Evolutionary conservation across 1,140 invertebrate species (phyloP), one percentile per base, ranked within the genome.

Genomic region (Atta texana): DNA sequence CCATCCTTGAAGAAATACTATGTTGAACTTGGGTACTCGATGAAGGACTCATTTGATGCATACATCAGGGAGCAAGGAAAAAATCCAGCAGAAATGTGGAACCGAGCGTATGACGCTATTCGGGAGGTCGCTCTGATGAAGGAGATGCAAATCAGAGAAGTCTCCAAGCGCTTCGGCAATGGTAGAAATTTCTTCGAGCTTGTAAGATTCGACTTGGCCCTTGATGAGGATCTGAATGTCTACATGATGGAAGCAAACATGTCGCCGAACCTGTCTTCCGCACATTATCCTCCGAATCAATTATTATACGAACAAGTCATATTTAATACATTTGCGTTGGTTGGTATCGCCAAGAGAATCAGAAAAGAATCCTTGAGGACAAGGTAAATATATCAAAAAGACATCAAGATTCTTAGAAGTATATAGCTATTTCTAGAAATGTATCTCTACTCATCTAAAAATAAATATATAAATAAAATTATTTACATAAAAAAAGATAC

Each of bases 221-320:
- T 99, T 7, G 98, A 99, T 94, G 97, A 98, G 89, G 95, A 99
- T 69, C 92, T 99, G 0, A 98, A 98, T 68, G 97, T 99, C 3
- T 98, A 97, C 92, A 95, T 99, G 3, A 97, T 99, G 97, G 99
- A 99, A 95, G 99, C 98, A 0, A 99, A 99, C 93, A 99, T 99
- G 99, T 99, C 98, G 44, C 99, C 99, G 0, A 99, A 99, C 96
- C 96, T 99, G 31, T 99, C 98, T 0, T 99, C 98, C 0, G 97
- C 97, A 0, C 98, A 99, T 95, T 99, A 98, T 94, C 97, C 97
- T 61, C 97, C 97, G 0, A 99, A 99, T 94, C 96, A 97, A 85
- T 93, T 98, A 12, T 93, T 99, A 0, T 99, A 99, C 90, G 98
- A 99, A 92, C 98, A 99, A 96, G 97, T 99, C 3, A 90, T 99